A percentile compares a stretch with the other conserved stretches of the same genome.
These are phyloP conservation scores for Chlorops oryzae DNA, from an alignment of 1,140 invertebrate species.

Conservation along the genomic window DNA sequence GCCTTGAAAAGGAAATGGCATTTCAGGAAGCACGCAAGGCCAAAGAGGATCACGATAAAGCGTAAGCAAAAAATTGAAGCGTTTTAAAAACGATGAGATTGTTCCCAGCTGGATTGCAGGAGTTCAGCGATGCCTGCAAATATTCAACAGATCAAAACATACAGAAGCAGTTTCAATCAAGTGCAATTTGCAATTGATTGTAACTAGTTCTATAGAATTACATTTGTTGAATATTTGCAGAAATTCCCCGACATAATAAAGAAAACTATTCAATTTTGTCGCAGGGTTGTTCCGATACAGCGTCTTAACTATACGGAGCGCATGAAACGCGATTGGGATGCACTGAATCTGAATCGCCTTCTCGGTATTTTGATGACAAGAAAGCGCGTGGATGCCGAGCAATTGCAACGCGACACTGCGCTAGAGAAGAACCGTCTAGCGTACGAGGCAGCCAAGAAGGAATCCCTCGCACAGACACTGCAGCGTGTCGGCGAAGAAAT, in stretches of 20 bases:
- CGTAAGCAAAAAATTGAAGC: constrained; percentile 8
- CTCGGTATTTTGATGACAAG: constrained; percentile 41
- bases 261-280: too few species aligned
- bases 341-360: constrained; percentile 39
- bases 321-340: constrained; percentile 37
- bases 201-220: too few species aligned
- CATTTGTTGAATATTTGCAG: too few species aligned
- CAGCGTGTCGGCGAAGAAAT: constrained; percentile 31
- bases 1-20: constrained; percentile 27
- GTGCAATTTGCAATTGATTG: too few species aligned
- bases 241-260: too few species aligned
- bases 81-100: too few species aligned
- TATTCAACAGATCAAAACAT: too few species aligned
- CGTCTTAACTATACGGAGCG: constrained; percentile 27
- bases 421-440: constrained; percentile 35
- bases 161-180: too few species aligned
- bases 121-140: too few species aligned
- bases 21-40: constrained; percentile 17
- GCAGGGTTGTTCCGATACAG: too few species aligned
- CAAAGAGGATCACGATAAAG: constrained; percentile 2
- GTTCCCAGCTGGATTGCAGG: too few species aligned
- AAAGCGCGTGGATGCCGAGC: constrained; percentile 42
- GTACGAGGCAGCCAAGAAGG: constrained; percentile 39
- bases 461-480: constrained; percentile 28
- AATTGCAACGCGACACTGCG: constrained; percentile 35